These are phyloP conservation scores for Pseudolaguvia tuberculata DNA, from an alignment of 2,113 vertebrate genomes.

Conservation along the genomic window DNA sequence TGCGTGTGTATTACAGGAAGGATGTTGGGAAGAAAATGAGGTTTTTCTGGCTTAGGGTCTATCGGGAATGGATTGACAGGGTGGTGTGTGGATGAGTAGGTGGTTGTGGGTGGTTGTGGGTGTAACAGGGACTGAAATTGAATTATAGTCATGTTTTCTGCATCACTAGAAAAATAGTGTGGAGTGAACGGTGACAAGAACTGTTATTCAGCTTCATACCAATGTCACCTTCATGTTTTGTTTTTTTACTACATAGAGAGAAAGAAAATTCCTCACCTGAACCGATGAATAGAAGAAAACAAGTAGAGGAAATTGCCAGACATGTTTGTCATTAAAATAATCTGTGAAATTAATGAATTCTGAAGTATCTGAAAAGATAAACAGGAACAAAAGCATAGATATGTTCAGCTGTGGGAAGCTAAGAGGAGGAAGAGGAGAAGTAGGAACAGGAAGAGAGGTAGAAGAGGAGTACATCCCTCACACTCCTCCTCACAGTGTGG, in stretches of 20 bases:
- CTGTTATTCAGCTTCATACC: conserved; percentile 13
- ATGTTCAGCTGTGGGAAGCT: conserved; percentile 51
- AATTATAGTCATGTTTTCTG: conserved; percentile 36
- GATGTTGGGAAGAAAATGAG: not conserved
- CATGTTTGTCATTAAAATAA: not conserved
- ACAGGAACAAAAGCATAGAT: conserved; percentile 48
- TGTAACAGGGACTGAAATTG: conserved; percentile 2
- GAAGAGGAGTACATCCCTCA: conserved; percentile 47
- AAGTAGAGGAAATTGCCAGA: not conserved
- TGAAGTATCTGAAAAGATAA: conserved; percentile 24
- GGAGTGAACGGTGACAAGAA: conserved; percentile 19
- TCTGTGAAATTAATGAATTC: not conserved
- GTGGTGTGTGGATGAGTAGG: not conserved
- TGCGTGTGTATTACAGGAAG: not conserved
- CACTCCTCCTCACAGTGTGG: conserved; percentile 46
- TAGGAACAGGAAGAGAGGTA: conserved; percentile 53
- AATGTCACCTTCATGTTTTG: conserved; percentile 19
- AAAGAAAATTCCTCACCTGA: not conserved
- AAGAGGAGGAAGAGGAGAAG: conserved; percentile 48
- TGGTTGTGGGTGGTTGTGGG: conserved; percentile 1
- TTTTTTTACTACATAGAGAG: not conserved
- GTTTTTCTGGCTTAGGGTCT: conserved; percentile 2
- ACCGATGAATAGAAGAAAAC: too few relatives aligned
- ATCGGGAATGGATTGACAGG: not conserved
- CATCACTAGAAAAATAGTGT: conserved; percentile 18